Evolutionary conservation across 2,888 invertebrate species (phyloP), one percentile per base, ranked within the genome.

Genomic region (Peribatodes rhomboidaria): DNA sequence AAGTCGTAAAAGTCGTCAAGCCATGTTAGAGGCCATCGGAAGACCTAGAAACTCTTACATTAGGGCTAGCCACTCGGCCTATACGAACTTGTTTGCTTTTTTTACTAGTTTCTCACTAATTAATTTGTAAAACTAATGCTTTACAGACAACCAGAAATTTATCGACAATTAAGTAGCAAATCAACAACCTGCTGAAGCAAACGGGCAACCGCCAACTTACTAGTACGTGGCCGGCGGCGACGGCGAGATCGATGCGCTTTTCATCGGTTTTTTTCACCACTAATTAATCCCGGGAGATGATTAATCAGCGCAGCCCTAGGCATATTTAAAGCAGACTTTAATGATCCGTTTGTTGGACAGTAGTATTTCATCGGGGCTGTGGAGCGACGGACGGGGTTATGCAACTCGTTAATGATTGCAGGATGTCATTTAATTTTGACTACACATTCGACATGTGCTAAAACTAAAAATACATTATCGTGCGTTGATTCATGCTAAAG

Each of bases 261-360:
- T 84, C 85, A 82, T 81, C 78, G 71, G 72, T 61, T 79, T 84
- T 65, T 85, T 84, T 82, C 76, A 80, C 79, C 84, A 82, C 83
- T 84, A 86, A 85, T 90, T 89, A 90, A 90, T 89, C 87, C 87
- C 81, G 71, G 79, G 82, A 81, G 85, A 90, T 90, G 88, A 90
- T 90, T 89, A 89, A 91, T 90, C 85, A 86, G 82, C 75, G 74
- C 76, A 78, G 83, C 85, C 84, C 83, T 82, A 82, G 85, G 84
- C 81, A 77, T 79, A 83, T 86, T 89, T 85, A 82, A 85, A 87
- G 77, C 80, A 81, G 85, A 80, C 83, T 86, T 86, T 88, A 90
- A 90, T 88, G 88, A 89, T 88, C 81, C 87, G 83, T 86, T 88
- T 87, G 87, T 86, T 77, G 83, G 85, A 84, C 78, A 80, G 77